Base-by-base conservation (phyloP, 2,888 invertebrate species). In the Mesorhabditis belari region DNA sequence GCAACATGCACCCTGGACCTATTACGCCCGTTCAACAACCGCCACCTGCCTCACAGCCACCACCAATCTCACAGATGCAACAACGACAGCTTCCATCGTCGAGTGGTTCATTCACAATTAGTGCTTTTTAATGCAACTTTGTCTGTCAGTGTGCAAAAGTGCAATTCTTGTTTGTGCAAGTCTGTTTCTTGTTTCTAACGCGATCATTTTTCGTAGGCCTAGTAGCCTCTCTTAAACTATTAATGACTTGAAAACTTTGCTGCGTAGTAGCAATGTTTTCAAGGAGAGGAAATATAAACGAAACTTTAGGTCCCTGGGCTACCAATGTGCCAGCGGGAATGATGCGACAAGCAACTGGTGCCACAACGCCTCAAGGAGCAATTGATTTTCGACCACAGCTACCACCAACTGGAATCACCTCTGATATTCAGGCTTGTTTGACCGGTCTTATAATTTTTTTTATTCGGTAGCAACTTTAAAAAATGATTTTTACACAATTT, bases 321-420 rank as follows among this genome's bases (percentile, higher is more conserved):
- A 53, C 28, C 44, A 24, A 57, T 2, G 57, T 58, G 2, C 44
- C 44, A 57, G 23, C 49, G 21, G 55, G 50, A 6, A 9, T 44
- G 17, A 53, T 19, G 5, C 57, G 56, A 25, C 58, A 66, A n/a
- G 60, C 66, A 12, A 57, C 70, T 17, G 70, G 67, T 2, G 66
- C 67, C 2, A 63, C 66, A 9, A 68, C 70, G 1, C 70, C 70
- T 1, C 63, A 66, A 51, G 61, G 62, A 25, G 63, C 63, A 49
- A 65, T 71, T 49, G 67, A 65, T 52, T 70, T 65, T 57, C 60
- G 70, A 17, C 57, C 60, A 4, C 60, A 61, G 6, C 23, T 49
- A 5, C 62, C 62, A 5, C 62, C 62, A 3, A 58, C 55, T 23
- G 58, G 52, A 5, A 53, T 53, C 5, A 53, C 55, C 23, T 28